Evolutionary conservation across 2,797 vertebrate species (phyloP), one percentile per base, ranked within the genome.

Genomic region (Acanthurus lineatus): DNA sequence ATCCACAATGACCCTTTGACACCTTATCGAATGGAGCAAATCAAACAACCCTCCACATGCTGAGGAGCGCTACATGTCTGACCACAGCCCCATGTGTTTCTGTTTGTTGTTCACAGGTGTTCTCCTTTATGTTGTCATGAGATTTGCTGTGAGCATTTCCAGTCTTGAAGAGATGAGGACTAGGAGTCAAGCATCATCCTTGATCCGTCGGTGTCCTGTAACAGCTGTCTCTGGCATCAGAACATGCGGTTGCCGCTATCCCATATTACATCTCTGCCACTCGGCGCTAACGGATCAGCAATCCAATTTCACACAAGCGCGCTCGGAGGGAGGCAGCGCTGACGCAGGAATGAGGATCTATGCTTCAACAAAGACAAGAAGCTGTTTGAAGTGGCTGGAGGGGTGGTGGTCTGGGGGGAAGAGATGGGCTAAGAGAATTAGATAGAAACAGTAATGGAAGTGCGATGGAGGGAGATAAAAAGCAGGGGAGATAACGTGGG

Each of bases 301-400:
- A 95, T 95, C 93, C 94, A 96, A 95, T 95, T 95, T 94, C 93
- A 95, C 93, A 95, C 93, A 91, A 78, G 88, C 86, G 38, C 86
- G 90, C 93, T 91, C 92, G 72, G 87, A 87, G 79, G 82, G 85
- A 86, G 82, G 85, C 86, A 48, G 64, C 35, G 67, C 86, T 85
- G 81, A 88, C 70, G 86, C 71, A 60, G 88, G 84, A 79, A 87
- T 84, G 83, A 91, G 83, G 84, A 91, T 90, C 87, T 86, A 57
- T 79, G 83, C 86, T 84, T 86, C 79, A 76, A 68, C 85, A 84
- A 90, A 91, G 92, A 88, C 91, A 53, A 84, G 87, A 89, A 82
- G 88, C 81, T 83, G 85, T 92, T 90, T 90, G 85, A 88, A 86
- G 86, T 64, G 77, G 72, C 64, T 83, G 73, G 45, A 71, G 69